A percentile compares a stretch with the other conserved stretches of the same genome.
phyloP scores from a whole-genome alignment of 2,888 invertebrate species.

The Tillus elongatus region DNA sequence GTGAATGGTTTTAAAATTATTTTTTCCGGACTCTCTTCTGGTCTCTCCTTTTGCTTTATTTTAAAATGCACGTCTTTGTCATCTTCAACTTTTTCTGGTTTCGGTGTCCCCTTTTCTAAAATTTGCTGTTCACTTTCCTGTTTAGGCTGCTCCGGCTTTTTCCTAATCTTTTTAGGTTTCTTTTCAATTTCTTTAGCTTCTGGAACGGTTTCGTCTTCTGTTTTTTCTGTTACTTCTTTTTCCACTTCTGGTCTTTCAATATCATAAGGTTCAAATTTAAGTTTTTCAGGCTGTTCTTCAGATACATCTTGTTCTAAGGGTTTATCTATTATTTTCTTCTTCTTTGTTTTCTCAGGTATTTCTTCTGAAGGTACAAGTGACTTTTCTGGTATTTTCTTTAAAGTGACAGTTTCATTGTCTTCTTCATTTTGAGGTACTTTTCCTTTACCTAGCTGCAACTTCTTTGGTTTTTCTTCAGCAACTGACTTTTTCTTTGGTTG shows the following conservation, averaged over 20 bases:
- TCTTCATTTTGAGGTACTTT: slow-evolving; percentile 40
- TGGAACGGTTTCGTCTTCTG: slow-evolving; percentile 19
- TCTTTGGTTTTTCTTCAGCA: slow-evolving; percentile 32
- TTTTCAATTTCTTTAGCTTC: too few species aligned
- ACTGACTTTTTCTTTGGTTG: slow-evolving; percentile 30
- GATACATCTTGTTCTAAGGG: slow-evolving; percentile 15
- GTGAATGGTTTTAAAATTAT: slow-evolving; percentile 22
- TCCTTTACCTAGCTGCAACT: slow-evolving; percentile 42
- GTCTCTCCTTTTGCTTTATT: slow-evolving; percentile 19
- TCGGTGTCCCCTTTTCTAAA: slow-evolving; percentile 19
- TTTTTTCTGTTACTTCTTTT: slow-evolving; percentile 25
- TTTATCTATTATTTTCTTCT: slow-evolving; percentile 13
- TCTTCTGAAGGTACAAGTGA: slow-evolving; percentile 33
- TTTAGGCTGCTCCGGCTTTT: slow-evolving; percentile 18
- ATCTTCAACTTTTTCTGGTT: slow-evolving; percentile 39
- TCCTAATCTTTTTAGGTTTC: slow-evolving; percentile 36
- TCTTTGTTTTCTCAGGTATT: slow-evolving; percentile 28
- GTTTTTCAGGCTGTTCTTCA: slow-evolving; percentile 18
- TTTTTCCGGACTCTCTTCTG: slow-evolving; percentile 24
- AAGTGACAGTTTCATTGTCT: slow-evolving; percentile 40
- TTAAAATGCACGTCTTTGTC: slow-evolving; percentile 34
- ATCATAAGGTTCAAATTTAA: slow-evolving; percentile 26
- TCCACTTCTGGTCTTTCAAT: slow-evolving; percentile 24
- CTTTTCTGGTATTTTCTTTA: slow-evolving; percentile 48
- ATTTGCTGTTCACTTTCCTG: neutral